These are phyloP conservation scores for Chionomys nivalis DNA, from an alignment of 2,113 vertebrate genomes.

Conservation along the genomic window DNA sequence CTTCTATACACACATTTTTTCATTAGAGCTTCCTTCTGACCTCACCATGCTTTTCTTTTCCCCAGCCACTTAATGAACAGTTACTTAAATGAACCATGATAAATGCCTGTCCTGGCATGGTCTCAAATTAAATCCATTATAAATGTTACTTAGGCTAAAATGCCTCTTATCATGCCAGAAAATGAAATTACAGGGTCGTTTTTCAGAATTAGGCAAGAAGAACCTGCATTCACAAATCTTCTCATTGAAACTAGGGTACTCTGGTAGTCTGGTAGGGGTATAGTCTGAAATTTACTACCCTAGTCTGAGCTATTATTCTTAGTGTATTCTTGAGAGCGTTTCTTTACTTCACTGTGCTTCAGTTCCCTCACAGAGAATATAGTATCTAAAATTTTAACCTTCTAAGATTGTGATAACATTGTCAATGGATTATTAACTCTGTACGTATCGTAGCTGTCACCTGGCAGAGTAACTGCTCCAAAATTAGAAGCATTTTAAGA, in stretches of 20 bases:
- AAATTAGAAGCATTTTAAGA: not conserved
- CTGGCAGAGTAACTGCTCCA: not conserved
- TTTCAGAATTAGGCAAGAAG: constrained; percentile 60
- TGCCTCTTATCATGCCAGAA: constrained; percentile 29
- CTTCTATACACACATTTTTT: constrained; percentile 45
- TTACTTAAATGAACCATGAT: constrained; percentile 70
- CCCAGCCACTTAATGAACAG: constrained; percentile 57
- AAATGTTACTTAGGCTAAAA: constrained; percentile 54
- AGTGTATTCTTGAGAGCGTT: not conserved
- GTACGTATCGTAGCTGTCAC: not conserved
- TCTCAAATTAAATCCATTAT: constrained; percentile 73
- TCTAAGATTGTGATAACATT: not conserved
- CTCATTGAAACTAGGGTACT: not conserved
- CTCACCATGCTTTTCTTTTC: constrained; percentile 50
- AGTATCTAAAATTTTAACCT: not conserved
- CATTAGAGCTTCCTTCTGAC: constrained; percentile 37
- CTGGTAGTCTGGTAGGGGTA: not conserved
- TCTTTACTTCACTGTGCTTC: not conserved
- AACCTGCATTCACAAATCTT: not conserved
- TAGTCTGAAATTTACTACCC: not conserved
- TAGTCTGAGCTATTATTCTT: not conserved
- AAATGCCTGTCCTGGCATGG: constrained; percentile 59
- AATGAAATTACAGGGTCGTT: constrained; percentile 60
- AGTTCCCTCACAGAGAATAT: not conserved
- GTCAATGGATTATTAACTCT: not conserved